phyloP scores from a whole-genome alignment of 1,140 invertebrate genomes.

The Saccostrea echinata region DNA sequence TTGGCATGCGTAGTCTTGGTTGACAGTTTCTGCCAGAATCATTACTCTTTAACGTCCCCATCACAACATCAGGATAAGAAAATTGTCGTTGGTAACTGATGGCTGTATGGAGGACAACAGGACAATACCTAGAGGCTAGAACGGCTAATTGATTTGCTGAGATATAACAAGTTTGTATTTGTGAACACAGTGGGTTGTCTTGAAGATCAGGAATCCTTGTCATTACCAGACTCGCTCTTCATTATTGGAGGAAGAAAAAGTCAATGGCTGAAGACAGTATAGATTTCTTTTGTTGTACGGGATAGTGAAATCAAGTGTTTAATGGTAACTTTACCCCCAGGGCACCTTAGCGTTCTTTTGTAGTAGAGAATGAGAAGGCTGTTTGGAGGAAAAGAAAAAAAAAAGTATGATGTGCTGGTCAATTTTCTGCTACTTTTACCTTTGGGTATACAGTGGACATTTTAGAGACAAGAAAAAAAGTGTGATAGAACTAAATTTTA shows the following conservation, averaged over 20 bases:
- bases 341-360: no score
- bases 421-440: no score
- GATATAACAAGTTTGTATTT: constrained; percentile 22
- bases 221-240: neutral
- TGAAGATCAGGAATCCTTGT: constrained; percentile 1
- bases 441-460: no score
- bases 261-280: neutral
- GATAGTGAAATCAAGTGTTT: neutral
- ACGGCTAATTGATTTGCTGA: constrained; percentile 4
- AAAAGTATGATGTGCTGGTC: neutral
- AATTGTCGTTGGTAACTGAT: neutral
- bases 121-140: neutral
- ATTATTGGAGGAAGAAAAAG: constrained; percentile 3
- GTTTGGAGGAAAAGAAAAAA: neutral
- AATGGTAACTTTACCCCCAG: neutral
- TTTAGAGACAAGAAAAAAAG: no score
- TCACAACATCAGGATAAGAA: neutral
- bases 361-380: neutral
- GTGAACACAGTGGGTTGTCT: neutral
- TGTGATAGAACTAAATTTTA: no score
- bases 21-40: no score
- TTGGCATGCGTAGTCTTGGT: no score
- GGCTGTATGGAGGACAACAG: neutral
- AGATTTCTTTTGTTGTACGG: neutral
- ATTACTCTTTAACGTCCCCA: neutral